These are phyloP conservation scores for Cydia amplana DNA, from an alignment of 1,140 invertebrate genomes.

Conservation along the genomic window DNA sequence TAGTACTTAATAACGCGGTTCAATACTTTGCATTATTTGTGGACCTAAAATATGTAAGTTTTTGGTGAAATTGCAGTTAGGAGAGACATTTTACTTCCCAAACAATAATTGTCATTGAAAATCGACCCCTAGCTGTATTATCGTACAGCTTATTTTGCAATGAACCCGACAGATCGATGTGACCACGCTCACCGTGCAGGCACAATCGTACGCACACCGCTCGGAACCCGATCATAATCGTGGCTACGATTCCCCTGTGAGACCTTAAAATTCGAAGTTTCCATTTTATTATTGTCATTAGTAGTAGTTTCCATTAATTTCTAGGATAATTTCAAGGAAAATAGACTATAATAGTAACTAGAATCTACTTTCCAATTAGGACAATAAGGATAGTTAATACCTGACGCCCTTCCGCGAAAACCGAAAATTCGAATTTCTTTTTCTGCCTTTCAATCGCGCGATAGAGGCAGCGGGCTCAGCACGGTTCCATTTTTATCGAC, in stretches of 20 bases:
- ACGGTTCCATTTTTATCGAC: too few species aligned
- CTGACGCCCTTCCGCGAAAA: background rate
- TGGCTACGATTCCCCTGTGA: conserved; percentile 21
- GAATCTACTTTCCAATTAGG: background rate
- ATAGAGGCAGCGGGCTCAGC: too few species aligned
- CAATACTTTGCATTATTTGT: too few species aligned
- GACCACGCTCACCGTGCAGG: conserved; percentile 24
- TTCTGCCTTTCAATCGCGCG: too few species aligned
- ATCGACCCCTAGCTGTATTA: background rate
- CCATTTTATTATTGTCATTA: background rate
- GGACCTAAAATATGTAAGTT: too few species aligned
- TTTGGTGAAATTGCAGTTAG: too few species aligned
- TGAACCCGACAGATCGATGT: conserved; percentile 26
- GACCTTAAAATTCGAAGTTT: background rate
- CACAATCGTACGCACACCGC: conserved; percentile 22
- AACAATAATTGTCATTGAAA: background rate
- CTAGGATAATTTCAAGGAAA: background rate
- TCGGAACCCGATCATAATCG: conserved; percentile 9
- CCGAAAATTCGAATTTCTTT: too few species aligned
- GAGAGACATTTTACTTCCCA: background rate
- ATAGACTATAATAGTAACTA: background rate
- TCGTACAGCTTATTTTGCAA: background rate
- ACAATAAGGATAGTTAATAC: background rate
- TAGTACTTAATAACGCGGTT: too few species aligned
- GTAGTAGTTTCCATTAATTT: background rate